A percentile compares a stretch with the other conserved stretches of the same genome.
Evolutionary conservation across 2,797 vertebrate genomes (phyloP).

Genomic region (Geotrypetes seraphini): DNA sequence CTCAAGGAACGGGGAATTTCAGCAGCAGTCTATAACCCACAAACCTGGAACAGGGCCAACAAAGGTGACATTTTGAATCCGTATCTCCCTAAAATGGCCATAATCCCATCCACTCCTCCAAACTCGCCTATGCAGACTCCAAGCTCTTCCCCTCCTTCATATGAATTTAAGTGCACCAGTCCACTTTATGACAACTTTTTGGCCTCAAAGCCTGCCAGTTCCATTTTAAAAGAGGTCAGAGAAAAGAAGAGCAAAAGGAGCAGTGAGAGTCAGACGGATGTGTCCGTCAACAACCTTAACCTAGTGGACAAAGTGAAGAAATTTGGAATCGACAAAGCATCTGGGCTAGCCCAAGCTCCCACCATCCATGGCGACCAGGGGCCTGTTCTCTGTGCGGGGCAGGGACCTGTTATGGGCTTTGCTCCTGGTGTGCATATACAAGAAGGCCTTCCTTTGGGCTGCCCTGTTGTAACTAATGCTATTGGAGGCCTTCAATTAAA

Average conservation of each 20-base stretch:
- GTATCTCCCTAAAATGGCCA: conserved; percentile 54
- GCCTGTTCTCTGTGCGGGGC: conserved; percentile 65
- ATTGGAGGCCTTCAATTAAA: conserved; percentile 72
- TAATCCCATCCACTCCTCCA: conserved; percentile 77
- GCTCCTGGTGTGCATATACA: conserved; percentile 49
- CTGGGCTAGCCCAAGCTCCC: conserved; percentile 35
- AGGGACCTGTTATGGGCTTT: conserved; percentile 66
- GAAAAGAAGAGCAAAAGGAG: conserved; percentile 63
- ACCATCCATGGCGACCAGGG: conserved; percentile 53
- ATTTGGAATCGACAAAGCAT: conserved; percentile 69
- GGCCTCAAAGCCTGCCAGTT: conserved; percentile 90
- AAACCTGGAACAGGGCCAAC: conserved; percentile 78
- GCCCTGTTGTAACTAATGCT: conserved; percentile 47
- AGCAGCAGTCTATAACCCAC: conserved; percentile 80
- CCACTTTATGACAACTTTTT: conserved; percentile 84
- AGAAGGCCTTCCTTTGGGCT: conserved; percentile 46
- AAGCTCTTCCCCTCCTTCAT: conserved; percentile 49
- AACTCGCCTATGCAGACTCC: conserved; percentile 75
- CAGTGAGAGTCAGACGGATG: conserved; percentile 73
- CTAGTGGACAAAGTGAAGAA: conserved; percentile 91
- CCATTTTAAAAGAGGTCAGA: conserved; percentile 85
- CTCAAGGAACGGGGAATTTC: conserved; percentile 88
- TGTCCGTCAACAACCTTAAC: conserved; percentile 82
- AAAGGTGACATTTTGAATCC: conserved; percentile 50
- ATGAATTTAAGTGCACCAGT: conserved; percentile 78